phyloP scores from a whole-genome alignment of 64 coral and sea anemone species.

The Actinia tenebrosa region DNA sequence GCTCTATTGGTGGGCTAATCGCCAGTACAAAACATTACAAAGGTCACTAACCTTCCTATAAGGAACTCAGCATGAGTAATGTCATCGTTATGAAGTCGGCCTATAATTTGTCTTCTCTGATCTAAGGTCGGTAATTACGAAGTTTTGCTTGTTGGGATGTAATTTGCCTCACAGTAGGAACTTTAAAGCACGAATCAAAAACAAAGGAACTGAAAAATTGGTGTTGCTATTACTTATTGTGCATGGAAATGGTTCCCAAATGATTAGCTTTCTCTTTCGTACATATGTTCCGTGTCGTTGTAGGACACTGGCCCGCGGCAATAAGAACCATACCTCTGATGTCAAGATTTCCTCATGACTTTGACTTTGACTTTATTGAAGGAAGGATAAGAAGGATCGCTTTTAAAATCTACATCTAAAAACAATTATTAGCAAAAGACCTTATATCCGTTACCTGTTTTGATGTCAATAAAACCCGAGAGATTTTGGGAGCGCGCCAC shows the following conservation, averaged over 20 bases:
- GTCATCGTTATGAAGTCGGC: not conserved
- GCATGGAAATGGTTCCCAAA: too few relatives aligned
- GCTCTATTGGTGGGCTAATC: not conserved
- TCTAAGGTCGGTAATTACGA: not conserved
- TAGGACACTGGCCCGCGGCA: too few relatives aligned
- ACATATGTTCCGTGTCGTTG: too few relatives aligned
- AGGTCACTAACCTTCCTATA: not conserved
- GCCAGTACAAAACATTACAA: not conserved
- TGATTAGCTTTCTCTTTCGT: too few relatives aligned
- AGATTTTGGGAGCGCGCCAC: not conserved
- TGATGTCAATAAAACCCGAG: not conserved
- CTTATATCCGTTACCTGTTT: too few relatives aligned
- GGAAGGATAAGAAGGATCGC: too few relatives aligned
- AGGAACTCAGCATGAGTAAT: not conserved
- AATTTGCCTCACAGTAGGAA: not conserved
- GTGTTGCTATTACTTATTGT: too few relatives aligned
- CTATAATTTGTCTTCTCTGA: not conserved
- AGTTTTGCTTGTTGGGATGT: not conserved
- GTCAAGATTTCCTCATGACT: too few relatives aligned
- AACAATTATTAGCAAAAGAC: too few relatives aligned
- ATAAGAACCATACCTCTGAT: too few relatives aligned
- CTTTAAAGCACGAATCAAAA: not conserved
- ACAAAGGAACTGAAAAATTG: not conserved
- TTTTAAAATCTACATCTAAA: too few relatives aligned
- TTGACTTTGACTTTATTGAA: too few relatives aligned